Evolutionary conservation across 2,797 vertebrate genomes (phyloP), one percentile per base, ranked within the genome.

Genomic region (Monodelphis domestica): DNA sequence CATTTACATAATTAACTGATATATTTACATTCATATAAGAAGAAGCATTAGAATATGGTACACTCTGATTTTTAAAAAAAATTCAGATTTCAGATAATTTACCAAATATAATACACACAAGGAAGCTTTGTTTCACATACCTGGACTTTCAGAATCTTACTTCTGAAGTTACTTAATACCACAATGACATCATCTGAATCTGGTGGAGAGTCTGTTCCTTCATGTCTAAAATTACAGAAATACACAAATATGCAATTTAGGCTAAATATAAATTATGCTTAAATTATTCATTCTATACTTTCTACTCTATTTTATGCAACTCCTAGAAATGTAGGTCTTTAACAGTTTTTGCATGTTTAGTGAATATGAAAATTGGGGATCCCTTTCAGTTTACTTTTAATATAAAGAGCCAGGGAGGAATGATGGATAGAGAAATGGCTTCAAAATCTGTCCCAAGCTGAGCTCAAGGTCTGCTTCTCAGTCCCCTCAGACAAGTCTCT

Each of bases 91-190:
- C 9, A 84, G 70, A 26, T 45, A 21, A 26, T 45, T 84, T 45
- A 45, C 6, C 38, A 84, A 84, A 84, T 50, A 50, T 45, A 10
- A 84, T 26, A 57, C 5, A 14, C 84, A 21, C 45, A 70, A 90
- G 93, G 38, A 29, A 63, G 12, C 21, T 89, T 26, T 52, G 88
- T 29, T 17, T 78, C 94, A 98, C 99, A 96, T 95, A 99, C 99
- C 97, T 99, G 98, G 96, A 99, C 98, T 99, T 99, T 99, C 98
- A 99, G 99, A 96, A 99, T 99, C 98, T 99, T 99, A 98, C 99
- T 99, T 98, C 99, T 99, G 98, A 99, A 99, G 97, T 98, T 99
- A 97, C 99, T 99, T 93, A 99, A 97, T 45, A 99, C 98, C 50
- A 99, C 99, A 15, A 98, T 96, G 92, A 99, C 98, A 38, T 99